phyloP scores from a whole-genome alignment of 2,113 vertebrate species.

The Chloebia gouldiae region DNA sequence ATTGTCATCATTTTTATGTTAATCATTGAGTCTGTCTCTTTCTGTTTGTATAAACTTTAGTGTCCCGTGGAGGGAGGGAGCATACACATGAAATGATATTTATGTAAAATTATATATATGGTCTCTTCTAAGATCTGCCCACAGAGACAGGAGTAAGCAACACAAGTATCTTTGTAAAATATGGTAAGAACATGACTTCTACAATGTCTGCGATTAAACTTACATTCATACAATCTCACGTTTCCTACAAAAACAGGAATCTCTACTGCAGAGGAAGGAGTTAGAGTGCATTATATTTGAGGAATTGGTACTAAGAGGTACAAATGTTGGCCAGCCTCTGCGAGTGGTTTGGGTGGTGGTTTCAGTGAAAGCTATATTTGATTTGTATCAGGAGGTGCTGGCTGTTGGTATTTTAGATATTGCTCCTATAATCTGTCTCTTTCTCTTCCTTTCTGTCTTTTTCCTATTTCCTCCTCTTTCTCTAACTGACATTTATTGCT shows the following conservation, averaged over 20 bases:
- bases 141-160: background rate
- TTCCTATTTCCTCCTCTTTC: background rate
- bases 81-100: background rate
- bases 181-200: background rate
- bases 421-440: background rate
- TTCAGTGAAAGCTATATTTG: background rate
- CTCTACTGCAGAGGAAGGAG: background rate
- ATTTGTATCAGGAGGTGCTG: background rate
- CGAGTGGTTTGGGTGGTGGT: background rate
- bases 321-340: background rate
- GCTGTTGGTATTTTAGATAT: background rate
- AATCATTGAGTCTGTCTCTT: background rate
- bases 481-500: background rate
- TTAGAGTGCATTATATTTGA: background rate
- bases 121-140: background rate
- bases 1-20: background rate
- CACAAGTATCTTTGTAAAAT: background rate
- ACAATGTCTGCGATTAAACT: background rate
- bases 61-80: background rate
- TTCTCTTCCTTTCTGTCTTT: background rate
- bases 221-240: background rate
- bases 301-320: background rate
- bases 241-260: background rate
- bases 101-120: background rate
- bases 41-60: background rate